phyloP scores from a whole-genome alignment of 2,113 vertebrate species.

The Clupea harengus region DNA sequence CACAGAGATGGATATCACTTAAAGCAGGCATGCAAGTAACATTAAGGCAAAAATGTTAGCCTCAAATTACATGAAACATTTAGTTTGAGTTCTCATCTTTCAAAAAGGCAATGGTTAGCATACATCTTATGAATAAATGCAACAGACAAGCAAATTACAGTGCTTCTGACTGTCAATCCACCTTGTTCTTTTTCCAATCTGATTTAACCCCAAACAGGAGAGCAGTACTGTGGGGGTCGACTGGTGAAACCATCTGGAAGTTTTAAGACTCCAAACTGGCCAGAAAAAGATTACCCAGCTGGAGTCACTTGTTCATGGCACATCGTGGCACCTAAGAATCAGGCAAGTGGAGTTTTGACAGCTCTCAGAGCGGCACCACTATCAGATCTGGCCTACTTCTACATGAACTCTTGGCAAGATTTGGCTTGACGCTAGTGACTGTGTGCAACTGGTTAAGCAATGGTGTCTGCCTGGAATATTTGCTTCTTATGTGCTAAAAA shows the following conservation, averaged over 20 bases:
- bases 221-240: constrained; percentile 94
- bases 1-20: background rate
- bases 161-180: background rate
- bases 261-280: constrained; percentile 97
- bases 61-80: background rate
- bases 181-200: background rate
- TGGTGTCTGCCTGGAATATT: background rate
- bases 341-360: constrained; percentile 70
- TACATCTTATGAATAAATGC: background rate
- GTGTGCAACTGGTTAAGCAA: background rate
- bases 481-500: background rate
- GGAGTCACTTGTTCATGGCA: constrained; percentile 96
- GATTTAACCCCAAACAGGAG: constrained; percentile 72
- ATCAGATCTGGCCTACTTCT: background rate
- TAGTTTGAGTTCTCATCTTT: background rate
- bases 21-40: background rate
- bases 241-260: constrained; percentile 83
- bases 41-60: background rate
- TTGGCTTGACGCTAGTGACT: background rate
- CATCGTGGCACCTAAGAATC: constrained; percentile 91
- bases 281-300: constrained; percentile 92
- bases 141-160: background rate
- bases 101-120: background rate
- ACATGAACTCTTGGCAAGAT: background rate
- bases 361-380: background rate